Evolutionary conservation across 2,797 vertebrate species (phyloP), one percentile per base, ranked within the genome.

Genomic region (Lagodon rhomboides): DNA sequence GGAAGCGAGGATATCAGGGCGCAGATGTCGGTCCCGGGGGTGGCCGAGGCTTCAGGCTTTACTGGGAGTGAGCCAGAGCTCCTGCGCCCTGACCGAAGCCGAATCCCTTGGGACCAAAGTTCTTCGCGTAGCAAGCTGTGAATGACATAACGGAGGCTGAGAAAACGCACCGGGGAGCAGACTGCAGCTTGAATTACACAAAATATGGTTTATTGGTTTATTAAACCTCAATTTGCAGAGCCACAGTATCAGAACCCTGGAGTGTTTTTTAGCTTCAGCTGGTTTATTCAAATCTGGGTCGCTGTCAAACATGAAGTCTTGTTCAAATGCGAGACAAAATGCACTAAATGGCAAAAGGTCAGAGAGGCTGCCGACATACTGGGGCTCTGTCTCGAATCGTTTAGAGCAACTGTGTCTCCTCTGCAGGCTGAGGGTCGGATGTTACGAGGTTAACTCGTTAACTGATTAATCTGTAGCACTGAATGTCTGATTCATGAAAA

Each of bases 21-120:
- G 34, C 58, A 58, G 65, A 68, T 65, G 76, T 13, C 13, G 1
- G 67, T 55, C 44, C 5, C 41, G 23, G 66, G 75, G 78, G 64
- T 0, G 34, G 49, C 38, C 5, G 25, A 49, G 22, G 53, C 88
- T 44, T 58, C 68, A 6, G 63, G 73, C 90, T 90, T 96, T 92
- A 99, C 93, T 98, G 96, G 0, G 98, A 95, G 85, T 99, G 97
- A 85, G 97, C 94, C 68, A 99, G 91, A 0, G 98, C 97, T 47
- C 98, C 98, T 0, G 98, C 98, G 0, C 98, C 98, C 84, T 99
- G 97, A 68, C 98, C 98, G 1, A 98, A 99, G 63, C 98, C 98
- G 64, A 99, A 99, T 64, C 98, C 98, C 86, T 99, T 99, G 59
- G 97, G 98, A 50, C 98, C 98, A 3, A 99, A 99, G 92, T 97